Evolutionary conservation across 2,797 vertebrate species (phyloP).

Genomic region (Gymnothorax javanicus): DNA sequence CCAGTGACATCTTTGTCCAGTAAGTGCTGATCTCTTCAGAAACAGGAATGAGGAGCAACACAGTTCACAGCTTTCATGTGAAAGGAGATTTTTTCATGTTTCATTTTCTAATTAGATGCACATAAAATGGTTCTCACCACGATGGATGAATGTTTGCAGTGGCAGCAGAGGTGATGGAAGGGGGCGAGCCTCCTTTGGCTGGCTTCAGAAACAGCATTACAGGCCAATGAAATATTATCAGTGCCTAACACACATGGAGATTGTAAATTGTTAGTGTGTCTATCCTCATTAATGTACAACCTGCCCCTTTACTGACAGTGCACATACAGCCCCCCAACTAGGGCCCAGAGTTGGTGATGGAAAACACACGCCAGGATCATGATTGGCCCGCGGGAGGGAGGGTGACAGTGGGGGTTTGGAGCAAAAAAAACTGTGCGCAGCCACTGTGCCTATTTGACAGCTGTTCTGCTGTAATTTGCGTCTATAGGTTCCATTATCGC

Average conservation of each 20-base stretch:
- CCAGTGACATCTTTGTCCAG: conserved; percentile 9
- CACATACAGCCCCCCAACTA: not conserved
- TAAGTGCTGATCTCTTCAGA: conserved; percentile 23
- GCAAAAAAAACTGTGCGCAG: not conserved
- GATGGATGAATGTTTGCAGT: conserved; percentile 2
- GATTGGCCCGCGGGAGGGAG: not conserved
- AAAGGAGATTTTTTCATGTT: not conserved
- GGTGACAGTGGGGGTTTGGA: not conserved
- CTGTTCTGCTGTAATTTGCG: conserved; percentile 4
- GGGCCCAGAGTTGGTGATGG: not conserved
- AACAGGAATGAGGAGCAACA: not conserved
- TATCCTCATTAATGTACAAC: conserved; percentile 11
- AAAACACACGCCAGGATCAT: not conserved
- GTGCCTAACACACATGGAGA: not conserved
- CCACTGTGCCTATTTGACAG: not conserved
- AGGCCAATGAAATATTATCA: not conserved
- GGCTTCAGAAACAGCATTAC: conserved; percentile 3
- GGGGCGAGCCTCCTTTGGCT: not conserved
- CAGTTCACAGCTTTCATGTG: not conserved
- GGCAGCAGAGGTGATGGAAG: not conserved
- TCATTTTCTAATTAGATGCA: not conserved
- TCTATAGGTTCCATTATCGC: not conserved
- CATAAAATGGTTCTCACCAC: not conserved
- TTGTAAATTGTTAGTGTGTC: not conserved
- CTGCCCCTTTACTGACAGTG: not conserved